A percentile compares a stretch with the other conserved stretches of the same genome.
These are phyloP conservation scores for Tenthredo notha DNA, from an alignment of 2,888 invertebrate genomes.

Conservation along the genomic window DNA sequence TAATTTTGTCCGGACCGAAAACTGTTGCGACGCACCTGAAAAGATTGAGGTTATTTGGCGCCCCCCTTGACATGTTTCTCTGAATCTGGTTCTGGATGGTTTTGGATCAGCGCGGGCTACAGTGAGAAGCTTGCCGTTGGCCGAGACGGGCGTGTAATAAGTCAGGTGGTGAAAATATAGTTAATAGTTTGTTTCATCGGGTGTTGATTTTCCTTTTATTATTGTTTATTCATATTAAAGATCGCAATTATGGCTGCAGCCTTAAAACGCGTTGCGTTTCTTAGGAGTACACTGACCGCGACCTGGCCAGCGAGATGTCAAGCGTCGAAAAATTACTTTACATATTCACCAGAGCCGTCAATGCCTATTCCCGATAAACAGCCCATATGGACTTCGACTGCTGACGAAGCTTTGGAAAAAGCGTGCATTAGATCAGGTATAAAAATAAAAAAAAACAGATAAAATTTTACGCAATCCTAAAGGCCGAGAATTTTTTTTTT, in stretches of 20 bases:
- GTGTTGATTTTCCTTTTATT: neutral
- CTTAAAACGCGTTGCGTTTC: slow-evolving; percentile 68
- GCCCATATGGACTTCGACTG: slow-evolving; percentile 84
- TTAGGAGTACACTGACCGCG: slow-evolving; percentile 67
- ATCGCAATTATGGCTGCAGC: slow-evolving; percentile 61
- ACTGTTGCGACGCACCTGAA: neutral
- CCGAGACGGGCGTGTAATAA: neutral
- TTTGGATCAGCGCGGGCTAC: neutral
- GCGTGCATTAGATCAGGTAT: slow-evolving; percentile 88
- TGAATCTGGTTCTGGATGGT: neutral
- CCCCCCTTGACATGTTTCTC: slow-evolving; percentile 18
- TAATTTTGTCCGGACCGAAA: neutral
- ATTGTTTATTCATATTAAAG: neutral
- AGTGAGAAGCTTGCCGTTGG: slow-evolving; percentile 39
- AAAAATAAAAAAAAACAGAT: slow-evolving; percentile 56
- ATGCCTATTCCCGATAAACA: slow-evolving; percentile 88
- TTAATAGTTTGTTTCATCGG: neutral
- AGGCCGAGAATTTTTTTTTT: neutral
- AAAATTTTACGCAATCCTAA: neutral
- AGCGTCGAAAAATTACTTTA: slow-evolving; percentile 83
- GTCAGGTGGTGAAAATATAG: neutral
- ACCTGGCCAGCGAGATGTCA: slow-evolving; percentile 60
- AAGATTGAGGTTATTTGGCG: neutral
- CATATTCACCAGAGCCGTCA: slow-evolving; percentile 90
- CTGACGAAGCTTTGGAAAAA: slow-evolving; percentile 89